phyloP scores from a whole-genome alignment of 2,888 invertebrate species.

The Stegana nigrithorax region DNA sequence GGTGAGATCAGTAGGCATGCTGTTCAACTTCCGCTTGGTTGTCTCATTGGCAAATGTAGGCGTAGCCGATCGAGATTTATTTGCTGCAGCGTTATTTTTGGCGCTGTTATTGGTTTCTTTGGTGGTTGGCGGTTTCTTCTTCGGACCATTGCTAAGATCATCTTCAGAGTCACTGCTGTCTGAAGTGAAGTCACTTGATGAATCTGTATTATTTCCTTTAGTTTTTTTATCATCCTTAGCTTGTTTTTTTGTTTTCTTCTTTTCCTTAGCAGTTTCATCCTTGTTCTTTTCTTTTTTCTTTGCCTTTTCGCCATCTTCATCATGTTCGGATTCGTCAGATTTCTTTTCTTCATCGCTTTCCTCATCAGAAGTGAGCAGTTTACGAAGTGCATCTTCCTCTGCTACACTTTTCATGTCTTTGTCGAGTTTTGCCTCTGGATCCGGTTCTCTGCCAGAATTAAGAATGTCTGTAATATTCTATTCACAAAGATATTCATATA shows the following conservation, averaged over 20 bases:
- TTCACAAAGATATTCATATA: background rate
- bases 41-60: constrained; percentile 61
- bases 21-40: constrained; percentile 65
- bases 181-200: constrained; percentile 79
- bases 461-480: constrained; percentile 31
- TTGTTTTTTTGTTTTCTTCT: constrained; percentile 73
- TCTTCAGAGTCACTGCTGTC: constrained; percentile 78
- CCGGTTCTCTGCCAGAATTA: constrained; percentile 72
- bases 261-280: constrained; percentile 72
- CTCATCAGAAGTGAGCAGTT: constrained; percentile 88
- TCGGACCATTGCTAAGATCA: constrained; percentile 69
- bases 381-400: constrained; percentile 87
- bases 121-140: constrained; percentile 69
- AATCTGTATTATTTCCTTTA: constrained; percentile 68
- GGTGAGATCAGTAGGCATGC: constrained; percentile 67
- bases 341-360: constrained; percentile 86
- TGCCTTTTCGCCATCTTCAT: constrained; percentile 78
- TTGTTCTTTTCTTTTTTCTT: constrained; percentile 73
- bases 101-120: constrained; percentile 47
- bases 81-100: constrained; percentile 37
- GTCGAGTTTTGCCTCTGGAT: constrained; percentile 80
- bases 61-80: constrained; percentile 68
- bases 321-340: constrained; percentile 80
- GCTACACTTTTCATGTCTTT: constrained; percentile 90
- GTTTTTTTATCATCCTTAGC: constrained; percentile 74